A percentile compares a stretch with the other conserved stretches of the same genome.
phyloP scores from a whole-genome alignment of 2,888 invertebrate species.

The Acheta domesticus region DNA sequence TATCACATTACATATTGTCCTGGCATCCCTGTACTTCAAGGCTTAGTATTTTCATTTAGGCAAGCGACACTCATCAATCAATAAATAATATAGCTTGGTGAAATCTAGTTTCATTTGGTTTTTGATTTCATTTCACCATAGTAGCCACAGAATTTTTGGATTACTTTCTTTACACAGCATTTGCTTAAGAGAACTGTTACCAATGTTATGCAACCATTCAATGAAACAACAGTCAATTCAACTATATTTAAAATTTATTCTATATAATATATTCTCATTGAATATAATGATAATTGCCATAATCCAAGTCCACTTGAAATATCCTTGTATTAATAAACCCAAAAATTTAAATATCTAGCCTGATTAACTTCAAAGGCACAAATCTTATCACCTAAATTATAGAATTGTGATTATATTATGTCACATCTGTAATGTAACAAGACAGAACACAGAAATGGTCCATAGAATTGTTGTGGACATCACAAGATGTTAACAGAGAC shows the following conservation, averaged over 20 bases:
- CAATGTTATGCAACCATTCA: constrained; percentile 18
- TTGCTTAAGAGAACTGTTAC: not conserved
- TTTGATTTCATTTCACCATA: too few relatives aligned
- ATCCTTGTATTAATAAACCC: not conserved
- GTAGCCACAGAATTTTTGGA: too few relatives aligned
- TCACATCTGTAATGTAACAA: not conserved
- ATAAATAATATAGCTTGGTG: too few relatives aligned
- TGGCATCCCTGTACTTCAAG: constrained; percentile 18
- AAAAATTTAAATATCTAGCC: constrained; percentile 9
- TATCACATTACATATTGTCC: constrained; percentile 18
- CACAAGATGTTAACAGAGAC: constrained; percentile 18
- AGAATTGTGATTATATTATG: not conserved
- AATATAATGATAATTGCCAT: constrained; percentile 2
- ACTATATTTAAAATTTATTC: constrained; percentile 11
- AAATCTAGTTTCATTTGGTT: too few relatives aligned
- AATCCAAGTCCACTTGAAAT: constrained; percentile 6
- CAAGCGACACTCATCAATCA: too few relatives aligned
- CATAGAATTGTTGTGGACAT: not conserved
- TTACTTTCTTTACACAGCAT: not conserved
- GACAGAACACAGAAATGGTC: constrained; percentile 18
- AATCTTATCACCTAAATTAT: constrained; percentile 18
- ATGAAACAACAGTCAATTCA: constrained; percentile 18
- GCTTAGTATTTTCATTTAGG: not conserved
- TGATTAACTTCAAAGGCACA: constrained; percentile 18
- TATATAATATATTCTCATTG: constrained; percentile 3